Evolutionary conservation across 1,140 invertebrate species (phyloP), one percentile per base, ranked within the genome.

Genomic region (Hyles vespertilio): DNA sequence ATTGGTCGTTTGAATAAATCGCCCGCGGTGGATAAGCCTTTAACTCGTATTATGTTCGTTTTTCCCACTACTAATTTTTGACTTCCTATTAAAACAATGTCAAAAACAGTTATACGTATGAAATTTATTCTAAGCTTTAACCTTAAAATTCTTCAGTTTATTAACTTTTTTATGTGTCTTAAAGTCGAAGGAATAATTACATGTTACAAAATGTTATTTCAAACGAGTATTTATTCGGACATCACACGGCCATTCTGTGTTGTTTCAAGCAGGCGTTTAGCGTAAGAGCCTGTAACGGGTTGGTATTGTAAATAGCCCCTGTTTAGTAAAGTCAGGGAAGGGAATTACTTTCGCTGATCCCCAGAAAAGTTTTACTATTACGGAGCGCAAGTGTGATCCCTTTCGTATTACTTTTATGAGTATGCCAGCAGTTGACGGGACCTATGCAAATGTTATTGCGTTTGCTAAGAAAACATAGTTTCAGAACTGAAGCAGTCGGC

Each of bases 1-100:
- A 86, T 84, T 80, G 77, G 77, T 83, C 83, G 74, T 86, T 86
- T 83, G 79, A 84, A 84, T 84, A 86, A 81, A 83, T 81, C 76
- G 79, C 77, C 65, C 59, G 71, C 69, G 69, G 75, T 69, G 72
- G 65, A 74, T 79, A 79, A 78, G 70, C 77, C 73, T 75, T 72
- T 78, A 79, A 79, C 78, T 81, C 75, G 71, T 69, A 73, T 79
- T 75, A 76, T 74, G 71, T 67, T 69, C 66, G 64, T 74, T 79
- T 76, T 74, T 77, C 56, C 66, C 53, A 56, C 55, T 52, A 55
- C 59, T 60, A 66, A 66, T 68, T 70, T 67, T 68, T 61, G 59
- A 50, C 43, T 61, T 43, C 50, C 49, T 47, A 60, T 61, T 69
- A 54, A 65, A 58, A 36, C 51, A 11, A 11, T 22, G n/a, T 22